Conservation (phyloP, 2,888 invertebrate species). For the Thecocarcelia acutangulata region DNA sequence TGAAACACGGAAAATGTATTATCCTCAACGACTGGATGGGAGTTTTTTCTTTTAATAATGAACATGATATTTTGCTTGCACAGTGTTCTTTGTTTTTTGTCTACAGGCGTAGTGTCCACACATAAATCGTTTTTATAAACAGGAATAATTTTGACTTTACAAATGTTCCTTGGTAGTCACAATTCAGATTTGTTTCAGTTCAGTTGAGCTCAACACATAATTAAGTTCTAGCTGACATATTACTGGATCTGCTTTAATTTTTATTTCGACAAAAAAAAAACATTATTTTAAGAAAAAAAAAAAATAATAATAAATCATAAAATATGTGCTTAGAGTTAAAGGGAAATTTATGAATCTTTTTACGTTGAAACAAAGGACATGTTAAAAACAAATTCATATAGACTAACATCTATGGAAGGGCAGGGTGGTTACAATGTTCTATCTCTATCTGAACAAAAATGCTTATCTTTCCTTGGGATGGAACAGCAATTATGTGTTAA, state of each 20-base stretch:
- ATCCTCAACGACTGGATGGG: constrained; percentile 7
- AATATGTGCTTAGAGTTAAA: too few relatives aligned
- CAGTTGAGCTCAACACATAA: constrained; percentile 12
- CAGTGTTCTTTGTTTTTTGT: not conserved
- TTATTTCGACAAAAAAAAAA: not conserved
- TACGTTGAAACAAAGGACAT: too few relatives aligned
- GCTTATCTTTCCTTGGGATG: too few relatives aligned
- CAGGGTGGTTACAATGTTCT: too few relatives aligned
- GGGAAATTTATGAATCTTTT: too few relatives aligned
- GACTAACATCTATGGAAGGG: too few relatives aligned
- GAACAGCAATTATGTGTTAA: too few relatives aligned
- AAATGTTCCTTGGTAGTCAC: not conserved
- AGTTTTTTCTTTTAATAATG: constrained; percentile 10
- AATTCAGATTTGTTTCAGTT: not conserved
- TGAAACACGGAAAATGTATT: constrained; percentile 15
- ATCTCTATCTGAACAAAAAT: too few relatives aligned
- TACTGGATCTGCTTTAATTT: constrained; percentile 42
- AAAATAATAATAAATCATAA: too few relatives aligned
- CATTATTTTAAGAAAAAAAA: not conserved
- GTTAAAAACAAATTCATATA: not conserved
- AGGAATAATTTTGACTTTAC: not conserved
- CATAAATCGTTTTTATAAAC: not conserved
- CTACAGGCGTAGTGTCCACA: not conserved
- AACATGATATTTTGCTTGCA: not conserved
- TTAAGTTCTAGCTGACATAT: constrained; percentile 55